A percentile compares a stretch with the other conserved stretches of the same genome.
Evolutionary conservation across 2,888 invertebrate species (phyloP).

Genomic region (Galerucella calmariensis): DNA sequence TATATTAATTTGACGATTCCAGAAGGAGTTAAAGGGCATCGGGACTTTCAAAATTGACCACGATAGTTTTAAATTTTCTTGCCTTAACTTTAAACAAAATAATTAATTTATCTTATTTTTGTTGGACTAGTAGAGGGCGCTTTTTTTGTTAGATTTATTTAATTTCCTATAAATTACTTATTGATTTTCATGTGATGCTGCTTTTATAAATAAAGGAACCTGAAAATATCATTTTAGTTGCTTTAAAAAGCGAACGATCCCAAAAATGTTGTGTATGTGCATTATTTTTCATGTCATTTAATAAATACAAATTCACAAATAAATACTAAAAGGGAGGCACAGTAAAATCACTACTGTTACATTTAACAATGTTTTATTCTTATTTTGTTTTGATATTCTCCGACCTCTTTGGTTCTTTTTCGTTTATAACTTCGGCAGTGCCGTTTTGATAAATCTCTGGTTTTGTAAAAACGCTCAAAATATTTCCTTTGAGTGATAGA

Average conservation of each 20-base stretch:
- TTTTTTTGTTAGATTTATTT: too few species aligned
- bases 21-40: too few species aligned
- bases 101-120: too few species aligned
- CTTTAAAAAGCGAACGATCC: neutral
- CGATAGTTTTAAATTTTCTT: too few species aligned
- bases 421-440: slow-evolving; percentile 8
- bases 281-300: neutral
- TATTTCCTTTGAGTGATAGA: slow-evolving; percentile 23
- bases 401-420: slow-evolving; percentile 20
- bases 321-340: neutral
- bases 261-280: neutral
- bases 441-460: slow-evolving; percentile 25
- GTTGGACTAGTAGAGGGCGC: too few species aligned
- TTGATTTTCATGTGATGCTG: neutral
- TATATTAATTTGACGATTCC: too few species aligned
- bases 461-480: slow-evolving; percentile 25
- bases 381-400: slow-evolving; percentile 30
- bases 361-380: neutral
- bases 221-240: neutral
- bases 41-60: too few species aligned
- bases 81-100: too few species aligned
- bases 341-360: neutral
- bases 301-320: slow-evolving; percentile 10
- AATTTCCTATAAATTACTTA: neutral
- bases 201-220: too few species aligned